Conservation (phyloP, 1,140 invertebrate genomes). For the Drosophila willistoni region DNA sequence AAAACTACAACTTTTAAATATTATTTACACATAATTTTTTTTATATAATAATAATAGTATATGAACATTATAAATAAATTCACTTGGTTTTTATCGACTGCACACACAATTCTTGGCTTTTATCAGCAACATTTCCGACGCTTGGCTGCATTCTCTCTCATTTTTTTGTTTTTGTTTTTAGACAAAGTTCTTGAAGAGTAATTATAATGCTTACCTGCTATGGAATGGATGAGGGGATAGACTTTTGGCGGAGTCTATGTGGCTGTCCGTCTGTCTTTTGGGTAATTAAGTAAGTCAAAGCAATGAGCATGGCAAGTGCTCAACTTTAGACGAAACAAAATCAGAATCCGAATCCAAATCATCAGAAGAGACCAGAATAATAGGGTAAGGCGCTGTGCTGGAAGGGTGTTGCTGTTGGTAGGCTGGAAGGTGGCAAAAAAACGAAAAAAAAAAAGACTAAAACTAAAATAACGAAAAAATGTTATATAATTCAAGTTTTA, state of each 20-base stretch:
- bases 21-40: no score
- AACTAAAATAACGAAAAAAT: conserved; percentile 15
- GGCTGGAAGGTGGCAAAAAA: conserved; percentile 1
- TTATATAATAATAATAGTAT: no score
- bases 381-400: background rate
- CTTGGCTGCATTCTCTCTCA: conserved; percentile 61
- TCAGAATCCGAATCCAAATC: background rate
- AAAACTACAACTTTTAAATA: no score
- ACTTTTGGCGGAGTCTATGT: conserved; percentile 7
- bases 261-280: conserved; percentile 32
- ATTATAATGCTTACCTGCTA: conserved; percentile 43
- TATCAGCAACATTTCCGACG: conserved; percentile 68
- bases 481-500: conserved; percentile 54
- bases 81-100: conserved; percentile 61
- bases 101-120: conserved; percentile 48
- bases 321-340: conserved; percentile 20
- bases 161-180: conserved; percentile 47
- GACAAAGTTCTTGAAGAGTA: conserved; percentile 49
- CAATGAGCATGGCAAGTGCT: conserved; percentile 71
- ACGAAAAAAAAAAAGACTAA: background rate
- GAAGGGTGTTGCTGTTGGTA: background rate
- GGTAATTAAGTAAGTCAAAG: conserved; percentile 48
- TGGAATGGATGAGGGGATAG: background rate
- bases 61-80: conserved; percentile 39
- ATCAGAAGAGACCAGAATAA: background rate